phyloP scores from a whole-genome alignment of 2,888 invertebrate species.

The Megalurothrips usitatus region DNA sequence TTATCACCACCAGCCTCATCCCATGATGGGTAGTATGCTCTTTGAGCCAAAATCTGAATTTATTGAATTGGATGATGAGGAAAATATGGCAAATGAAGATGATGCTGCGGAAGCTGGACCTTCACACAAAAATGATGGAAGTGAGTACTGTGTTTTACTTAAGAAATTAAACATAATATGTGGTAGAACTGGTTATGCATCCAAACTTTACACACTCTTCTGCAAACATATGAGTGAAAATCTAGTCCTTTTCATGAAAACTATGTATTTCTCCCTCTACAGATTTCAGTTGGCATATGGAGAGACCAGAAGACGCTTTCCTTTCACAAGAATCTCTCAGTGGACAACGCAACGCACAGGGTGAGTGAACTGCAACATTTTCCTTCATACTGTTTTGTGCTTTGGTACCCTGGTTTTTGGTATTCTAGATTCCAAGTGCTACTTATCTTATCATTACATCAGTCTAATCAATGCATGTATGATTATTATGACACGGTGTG shows the following conservation, averaged over 20 bases:
- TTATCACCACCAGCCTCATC: neutral
- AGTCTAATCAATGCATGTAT: neutral
- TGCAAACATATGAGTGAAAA: neutral
- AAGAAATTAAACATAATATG: too few relatives aligned
- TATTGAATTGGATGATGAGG: slow-evolving; percentile 60
- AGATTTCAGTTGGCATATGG: slow-evolving; percentile 15
- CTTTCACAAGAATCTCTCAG: neutral
- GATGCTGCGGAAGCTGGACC: slow-evolving; percentile 72
- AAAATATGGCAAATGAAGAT: slow-evolving; percentile 63
- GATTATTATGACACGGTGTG: too few relatives aligned
- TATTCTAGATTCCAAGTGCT: neutral
- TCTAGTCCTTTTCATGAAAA: neutral
- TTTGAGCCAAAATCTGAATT: slow-evolving; percentile 73
- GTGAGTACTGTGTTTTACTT: slow-evolving; percentile 50
- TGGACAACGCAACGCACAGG: slow-evolving; percentile 6
- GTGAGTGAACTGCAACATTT: neutral
- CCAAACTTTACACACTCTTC: neutral
- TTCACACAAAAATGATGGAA: slow-evolving; percentile 50
- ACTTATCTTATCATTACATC: neutral
- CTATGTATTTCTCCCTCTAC: neutral
- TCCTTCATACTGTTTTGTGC: neutral
- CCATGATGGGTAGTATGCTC: slow-evolving; percentile 38
- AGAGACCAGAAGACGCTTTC: neutral
- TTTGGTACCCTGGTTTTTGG: neutral
- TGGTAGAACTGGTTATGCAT: too few relatives aligned